Evolutionary conservation across 2,797 vertebrate genomes (phyloP), one percentile per base, ranked within the genome.

Genomic region (Malacoctenus gilli): DNA sequence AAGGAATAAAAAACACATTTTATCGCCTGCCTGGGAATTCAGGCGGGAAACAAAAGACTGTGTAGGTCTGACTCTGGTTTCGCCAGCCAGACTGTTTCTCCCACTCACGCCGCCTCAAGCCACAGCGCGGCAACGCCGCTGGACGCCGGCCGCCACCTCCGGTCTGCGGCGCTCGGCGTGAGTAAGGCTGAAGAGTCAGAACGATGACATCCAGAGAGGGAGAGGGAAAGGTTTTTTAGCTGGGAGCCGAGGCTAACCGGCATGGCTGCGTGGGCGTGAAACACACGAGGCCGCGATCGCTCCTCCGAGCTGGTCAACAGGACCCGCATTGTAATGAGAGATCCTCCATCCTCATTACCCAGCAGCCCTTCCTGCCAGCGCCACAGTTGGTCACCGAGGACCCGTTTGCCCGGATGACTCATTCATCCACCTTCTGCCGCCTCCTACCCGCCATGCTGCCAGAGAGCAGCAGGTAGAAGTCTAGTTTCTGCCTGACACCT

Each of bases 401-500:
- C 39, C 36, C 6, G 56, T 56, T 71, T 53, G 73, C 7, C 49
- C 43, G 22, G 10, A 4, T 74, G 79, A 82, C 60, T 84, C 76
- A 84, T 68, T 53, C 47, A 25, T 59, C 50, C 52, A 39, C 75
- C 70, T 60, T 47, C 68, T 78, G 69, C 51, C 56, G 50, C 68
- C 58, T 58, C 65, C 50, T 28, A 3, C 40, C 56, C 43, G 54
- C 13, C 37, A 12, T 18, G 59, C 19, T 61, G 44, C 23, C 39
- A 51, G 56, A 51, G 20, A 48, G 50, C 13, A 8, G 46, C 50
- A 42, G 64, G 52, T 30, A 47, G 14, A 38, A 1, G 53, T 43
- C 15, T 6, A 35, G 43, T 18, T 38, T 25, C 25, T n/a, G 23
- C 23, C 22, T 8, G 22, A 23, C 22, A 23, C 22, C 8, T 23